Evolutionary conservation across 2,888 invertebrate genomes (phyloP).

Genomic region (Gymnoscelis rufifasciata): DNA sequence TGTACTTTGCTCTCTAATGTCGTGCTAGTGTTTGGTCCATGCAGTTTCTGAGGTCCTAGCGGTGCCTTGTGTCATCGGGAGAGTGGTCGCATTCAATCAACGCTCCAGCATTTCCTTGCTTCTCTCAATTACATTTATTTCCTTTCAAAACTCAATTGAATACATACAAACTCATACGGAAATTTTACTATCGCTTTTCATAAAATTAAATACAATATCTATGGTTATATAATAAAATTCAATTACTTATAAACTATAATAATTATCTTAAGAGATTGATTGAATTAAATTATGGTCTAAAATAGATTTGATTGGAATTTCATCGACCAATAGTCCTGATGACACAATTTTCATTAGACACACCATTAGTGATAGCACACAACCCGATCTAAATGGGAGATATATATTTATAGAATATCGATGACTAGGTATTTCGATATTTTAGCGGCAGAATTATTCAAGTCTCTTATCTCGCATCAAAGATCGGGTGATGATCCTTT

Average conservation of each 20-base stretch:
- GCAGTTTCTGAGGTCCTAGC: conserved; percentile 50
- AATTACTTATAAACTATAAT: conserved; percentile 11
- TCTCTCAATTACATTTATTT: no score
- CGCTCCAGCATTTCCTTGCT: no score
- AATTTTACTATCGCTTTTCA: background rate
- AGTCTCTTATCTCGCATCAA: conserved; percentile 41
- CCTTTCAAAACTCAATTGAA: no score
- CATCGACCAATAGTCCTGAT: conserved; percentile 32
- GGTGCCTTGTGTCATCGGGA: conserved; percentile 15
- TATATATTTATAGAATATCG: conserved; percentile 8
- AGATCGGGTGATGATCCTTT: conserved; percentile 47
- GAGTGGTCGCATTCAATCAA: conserved; percentile 2
- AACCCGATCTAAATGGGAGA: conserved; percentile 56
- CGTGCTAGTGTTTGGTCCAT: conserved; percentile 76
- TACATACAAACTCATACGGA: no score
- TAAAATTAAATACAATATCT: background rate
- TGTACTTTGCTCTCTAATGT: conserved; percentile 74
- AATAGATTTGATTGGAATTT: conserved; percentile 9
- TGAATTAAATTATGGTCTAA: conserved; percentile 6
- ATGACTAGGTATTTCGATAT: conserved; percentile 7
- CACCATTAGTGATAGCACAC: conserved; percentile 33
- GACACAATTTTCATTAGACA: conserved; percentile 35
- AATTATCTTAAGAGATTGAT: conserved; percentile 6
- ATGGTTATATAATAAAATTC: conserved; percentile 24
- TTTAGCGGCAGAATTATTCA: conserved; percentile 20